These are phyloP conservation scores for Aplysina aerophoba DNA, from an alignment of 37 sponge, comb jelly and placozoan genomes.

Conservation along the genomic window DNA sequence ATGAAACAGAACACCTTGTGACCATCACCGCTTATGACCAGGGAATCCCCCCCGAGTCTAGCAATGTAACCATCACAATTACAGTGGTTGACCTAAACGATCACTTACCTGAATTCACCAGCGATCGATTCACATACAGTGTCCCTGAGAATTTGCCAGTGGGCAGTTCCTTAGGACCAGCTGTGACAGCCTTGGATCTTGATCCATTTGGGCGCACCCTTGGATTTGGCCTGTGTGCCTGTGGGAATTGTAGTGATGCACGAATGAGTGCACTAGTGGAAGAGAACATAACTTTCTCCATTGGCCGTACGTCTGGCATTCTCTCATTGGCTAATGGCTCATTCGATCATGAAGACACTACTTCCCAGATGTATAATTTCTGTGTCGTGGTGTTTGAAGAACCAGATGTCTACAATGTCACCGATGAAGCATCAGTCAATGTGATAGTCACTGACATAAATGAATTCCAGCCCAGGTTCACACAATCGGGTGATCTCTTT, in stretches of 20 bases:
- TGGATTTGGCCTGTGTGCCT: constrained; percentile 10
- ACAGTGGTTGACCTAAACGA: constrained; percentile 52
- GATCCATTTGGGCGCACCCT: neutral
- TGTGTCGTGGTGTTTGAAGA: constrained; percentile 27
- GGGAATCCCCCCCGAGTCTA: constrained; percentile 33
- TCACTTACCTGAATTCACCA: constrained; percentile 63
- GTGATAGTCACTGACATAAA: constrained; percentile 52
- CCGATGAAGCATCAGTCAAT: constrained; percentile 39
- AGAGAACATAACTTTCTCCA: constrained; percentile 19
- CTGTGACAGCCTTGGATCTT: constrained; percentile 14
- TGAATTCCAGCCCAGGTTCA: constrained; percentile 21
- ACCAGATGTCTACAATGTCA: constrained; percentile 19
- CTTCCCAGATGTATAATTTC: constrained; percentile 13
- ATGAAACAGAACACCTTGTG: constrained; percentile 28
- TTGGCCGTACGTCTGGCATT: constrained; percentile 42
- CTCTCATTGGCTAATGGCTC: constrained; percentile 13
- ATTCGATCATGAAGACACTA: constrained; percentile 14
- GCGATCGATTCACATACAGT: constrained; percentile 36
- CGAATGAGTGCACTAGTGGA: neutral
- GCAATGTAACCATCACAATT: constrained; percentile 21
- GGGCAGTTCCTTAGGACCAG: neutral
- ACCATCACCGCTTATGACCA: constrained; percentile 45
- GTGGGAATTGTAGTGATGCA: neutral
- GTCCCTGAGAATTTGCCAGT: constrained; percentile 28
- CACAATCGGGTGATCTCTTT: neutral